Percentiles rank a stretch among this genome's conserved stretches.
phyloP scores from a whole-genome alignment of 2,797 vertebrate genomes.

The Scleropages formosus region DNA sequence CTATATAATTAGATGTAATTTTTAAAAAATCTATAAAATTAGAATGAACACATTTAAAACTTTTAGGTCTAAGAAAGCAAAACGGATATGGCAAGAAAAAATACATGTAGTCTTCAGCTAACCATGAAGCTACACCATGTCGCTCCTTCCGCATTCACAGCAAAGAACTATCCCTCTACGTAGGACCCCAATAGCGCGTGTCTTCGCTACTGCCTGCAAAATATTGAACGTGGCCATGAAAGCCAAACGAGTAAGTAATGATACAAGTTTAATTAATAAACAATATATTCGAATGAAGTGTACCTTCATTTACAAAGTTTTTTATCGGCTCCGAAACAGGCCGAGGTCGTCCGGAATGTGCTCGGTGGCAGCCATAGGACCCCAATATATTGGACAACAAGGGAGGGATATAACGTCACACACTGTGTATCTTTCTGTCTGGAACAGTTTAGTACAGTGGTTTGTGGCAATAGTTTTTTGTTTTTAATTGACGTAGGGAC shows the following conservation, averaged over 20 bases:
- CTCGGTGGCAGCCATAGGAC: conserved; percentile 52
- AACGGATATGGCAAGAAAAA: no score
- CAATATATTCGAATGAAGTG: background rate
- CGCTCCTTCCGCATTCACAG: conserved; percentile 23
- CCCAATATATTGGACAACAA: conserved; percentile 32
- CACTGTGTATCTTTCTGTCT: conserved; percentile 30
- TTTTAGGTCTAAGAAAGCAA: no score
- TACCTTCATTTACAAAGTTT: background rate
- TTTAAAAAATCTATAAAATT: no score
- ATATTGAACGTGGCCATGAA: background rate
- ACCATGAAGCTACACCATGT: conserved; percentile 1
- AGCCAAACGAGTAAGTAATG: background rate
- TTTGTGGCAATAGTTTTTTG: background rate
- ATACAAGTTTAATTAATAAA: background rate
- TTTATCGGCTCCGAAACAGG: background rate
- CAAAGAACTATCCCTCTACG: no score
- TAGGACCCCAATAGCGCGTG: conserved; percentile 6
- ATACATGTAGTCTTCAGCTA: no score
- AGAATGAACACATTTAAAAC: no score
- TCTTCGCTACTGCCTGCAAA: background rate
- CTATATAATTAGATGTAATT: no score
- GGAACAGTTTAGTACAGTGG: background rate
- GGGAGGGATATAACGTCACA: conserved; percentile 34
- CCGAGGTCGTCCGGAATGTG: conserved; percentile 30
- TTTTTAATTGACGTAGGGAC: background rate